These are phyloP conservation scores for Theristicus caerulescens DNA, from an alignment of 2,113 vertebrate genomes.

Conservation along the genomic window DNA sequence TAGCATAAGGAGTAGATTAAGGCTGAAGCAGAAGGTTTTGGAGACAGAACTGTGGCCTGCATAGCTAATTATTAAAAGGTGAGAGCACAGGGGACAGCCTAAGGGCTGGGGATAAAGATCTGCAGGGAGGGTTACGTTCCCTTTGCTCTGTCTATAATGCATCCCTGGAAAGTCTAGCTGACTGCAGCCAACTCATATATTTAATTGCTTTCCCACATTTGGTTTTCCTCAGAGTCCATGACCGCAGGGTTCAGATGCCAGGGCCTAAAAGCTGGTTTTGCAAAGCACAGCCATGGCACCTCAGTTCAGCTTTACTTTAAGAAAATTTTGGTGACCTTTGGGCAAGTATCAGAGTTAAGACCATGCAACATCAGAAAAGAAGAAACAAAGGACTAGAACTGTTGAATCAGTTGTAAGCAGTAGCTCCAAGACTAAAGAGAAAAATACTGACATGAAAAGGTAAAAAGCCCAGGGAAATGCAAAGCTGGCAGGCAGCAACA, in stretches of 20 bases:
- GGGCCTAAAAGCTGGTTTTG: not conserved
- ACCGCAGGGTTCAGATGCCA: not conserved
- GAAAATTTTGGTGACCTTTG: not conserved
- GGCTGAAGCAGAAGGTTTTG: not conserved
- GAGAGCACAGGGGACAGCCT: not conserved
- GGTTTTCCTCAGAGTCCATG: not conserved
- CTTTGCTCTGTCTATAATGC: not conserved
- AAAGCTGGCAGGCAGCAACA: not conserved
- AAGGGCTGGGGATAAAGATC: not conserved
- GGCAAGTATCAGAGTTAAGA: accelerated
- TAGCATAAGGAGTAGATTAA: not conserved
- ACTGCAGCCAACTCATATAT: not conserved
- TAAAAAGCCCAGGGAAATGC: not conserved
- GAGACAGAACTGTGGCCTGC: not conserved
- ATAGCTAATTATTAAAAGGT: not conserved
- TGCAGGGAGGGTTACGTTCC: not conserved
- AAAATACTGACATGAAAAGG: not conserved
- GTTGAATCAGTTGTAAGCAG: not conserved
- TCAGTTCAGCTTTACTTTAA: not conserved
- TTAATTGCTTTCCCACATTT: not conserved
- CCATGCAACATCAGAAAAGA: not conserved
- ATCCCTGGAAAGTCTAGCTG: not conserved
- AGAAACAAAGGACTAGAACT: not conserved
- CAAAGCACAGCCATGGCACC: not conserved
- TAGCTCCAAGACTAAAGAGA: not conserved